Evolutionary conservation across 2,113 vertebrate species (phyloP).

Genomic region (Labeo catla): DNA sequence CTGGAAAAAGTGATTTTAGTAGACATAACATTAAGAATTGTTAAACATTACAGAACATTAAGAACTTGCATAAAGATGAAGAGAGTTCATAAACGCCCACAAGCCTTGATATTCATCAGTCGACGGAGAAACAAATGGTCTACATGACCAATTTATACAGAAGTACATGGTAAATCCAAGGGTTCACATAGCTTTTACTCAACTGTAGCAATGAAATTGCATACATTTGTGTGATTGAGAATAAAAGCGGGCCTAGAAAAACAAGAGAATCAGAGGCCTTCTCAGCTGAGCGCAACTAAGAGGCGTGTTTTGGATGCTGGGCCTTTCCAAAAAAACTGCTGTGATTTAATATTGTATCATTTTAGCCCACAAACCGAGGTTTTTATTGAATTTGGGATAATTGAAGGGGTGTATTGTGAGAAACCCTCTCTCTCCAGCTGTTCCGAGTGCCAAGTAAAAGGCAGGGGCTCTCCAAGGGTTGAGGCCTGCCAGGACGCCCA

Average conservation of each 20-base stretch:
- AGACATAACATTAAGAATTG: not conserved
- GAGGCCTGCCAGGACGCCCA: conserved; percentile 27
- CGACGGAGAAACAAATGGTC: not conserved
- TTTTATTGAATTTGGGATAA: conserved; percentile 65
- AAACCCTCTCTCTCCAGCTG: conserved; percentile 42
- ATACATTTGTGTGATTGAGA: conserved; percentile 29
- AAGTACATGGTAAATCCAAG: not conserved
- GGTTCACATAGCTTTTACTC: not conserved
- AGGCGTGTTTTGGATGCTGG: conserved; percentile 51
- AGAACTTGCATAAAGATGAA: not conserved
- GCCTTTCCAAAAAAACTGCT: conserved; percentile 57
- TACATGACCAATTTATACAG: not conserved
- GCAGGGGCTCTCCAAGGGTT: conserved; percentile 27
- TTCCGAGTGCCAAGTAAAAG: conserved; percentile 40
- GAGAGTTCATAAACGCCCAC: not conserved
- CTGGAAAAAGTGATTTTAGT: not conserved
- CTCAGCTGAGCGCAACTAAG: conserved; percentile 53
- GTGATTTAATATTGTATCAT: conserved; percentile 65
- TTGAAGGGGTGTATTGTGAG: conserved; percentile 48
- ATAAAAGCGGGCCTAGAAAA: conserved; percentile 27
- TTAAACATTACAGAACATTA: not conserved
- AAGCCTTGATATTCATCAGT: not conserved
- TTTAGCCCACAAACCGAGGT: conserved; percentile 59
- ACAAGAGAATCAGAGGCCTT: conserved; percentile 30
- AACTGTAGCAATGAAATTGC: not conserved